Conservation (phyloP, 2,113 vertebrate genomes). For the Oncorhynchus clarkii region DNA sequence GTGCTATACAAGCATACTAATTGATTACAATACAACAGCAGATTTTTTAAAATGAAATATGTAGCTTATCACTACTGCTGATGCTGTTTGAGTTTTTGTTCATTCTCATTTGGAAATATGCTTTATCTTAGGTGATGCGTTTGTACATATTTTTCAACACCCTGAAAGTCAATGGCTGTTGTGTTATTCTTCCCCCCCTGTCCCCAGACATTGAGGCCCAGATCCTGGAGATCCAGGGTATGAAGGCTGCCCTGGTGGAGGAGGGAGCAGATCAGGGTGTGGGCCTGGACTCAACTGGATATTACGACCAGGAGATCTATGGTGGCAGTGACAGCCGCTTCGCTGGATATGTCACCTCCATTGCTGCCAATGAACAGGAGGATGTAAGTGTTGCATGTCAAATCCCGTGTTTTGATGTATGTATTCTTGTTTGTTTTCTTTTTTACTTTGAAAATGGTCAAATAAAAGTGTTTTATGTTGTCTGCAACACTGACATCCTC, state of each 20-base stretch:
- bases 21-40: no score
- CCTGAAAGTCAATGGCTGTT: not conserved
- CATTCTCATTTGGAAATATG: no score
- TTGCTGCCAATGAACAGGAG: conserved; percentile 96
- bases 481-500: not conserved
- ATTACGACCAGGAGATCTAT: conserved; percentile 97
- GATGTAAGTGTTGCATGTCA: conserved; percentile 78
- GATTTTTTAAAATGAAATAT: no score
- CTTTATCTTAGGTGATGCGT: no score
- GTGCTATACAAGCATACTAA: no score
- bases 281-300: conserved; percentile 94
- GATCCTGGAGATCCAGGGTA: conserved; percentile 97
- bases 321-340: conserved; percentile 97
- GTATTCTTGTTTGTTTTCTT: not conserved
- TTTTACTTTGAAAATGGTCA: not conserved
- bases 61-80: no score
- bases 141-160: no score
- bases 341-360: conserved; percentile 96
- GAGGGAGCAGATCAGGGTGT: conserved; percentile 92
- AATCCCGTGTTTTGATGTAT: no score
- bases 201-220: conserved; percentile 94
- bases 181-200: not conserved
- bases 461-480: no score
- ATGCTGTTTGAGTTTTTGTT: no score
- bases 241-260: conserved; percentile 85